Conservation (phyloP, 2,113 vertebrate genomes). For the Pipa parva region DNA sequence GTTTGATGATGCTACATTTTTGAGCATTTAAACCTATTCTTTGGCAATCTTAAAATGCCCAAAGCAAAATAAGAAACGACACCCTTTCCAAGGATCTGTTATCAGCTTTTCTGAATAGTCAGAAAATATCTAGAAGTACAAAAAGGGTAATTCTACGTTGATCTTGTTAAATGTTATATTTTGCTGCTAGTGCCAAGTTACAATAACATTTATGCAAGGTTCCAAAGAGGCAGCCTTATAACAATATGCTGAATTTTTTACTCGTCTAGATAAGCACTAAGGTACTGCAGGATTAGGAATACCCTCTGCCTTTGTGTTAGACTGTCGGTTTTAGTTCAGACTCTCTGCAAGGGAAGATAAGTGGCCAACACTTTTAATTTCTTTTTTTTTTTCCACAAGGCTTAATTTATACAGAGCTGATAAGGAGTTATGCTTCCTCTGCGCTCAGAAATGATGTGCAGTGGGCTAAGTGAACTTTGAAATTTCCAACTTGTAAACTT, state of each 20-base stretch:
- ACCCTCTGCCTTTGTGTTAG: conserved; percentile 25
- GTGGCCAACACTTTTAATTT: conserved; percentile 69
- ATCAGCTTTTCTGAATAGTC: too few species aligned
- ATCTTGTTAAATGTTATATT: conserved; percentile 11
- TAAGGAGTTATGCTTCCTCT: conserved; percentile 78
- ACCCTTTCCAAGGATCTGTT: not conserved
- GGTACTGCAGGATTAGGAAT: conserved; percentile 34
- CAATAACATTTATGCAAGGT: conserved; percentile 23
- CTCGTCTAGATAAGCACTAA: conserved; percentile 23
- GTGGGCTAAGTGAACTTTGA: conserved; percentile 79
- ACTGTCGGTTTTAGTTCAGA: conserved; percentile 18
- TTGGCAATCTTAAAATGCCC: too few species aligned
- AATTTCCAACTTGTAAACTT: conserved; percentile 2
- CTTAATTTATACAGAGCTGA: conserved; percentile 81
- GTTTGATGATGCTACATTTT: too few species aligned
- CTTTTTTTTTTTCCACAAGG: conserved; percentile 67
- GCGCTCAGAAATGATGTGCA: conserved; percentile 80
- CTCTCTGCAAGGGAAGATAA: conserved; percentile 48
- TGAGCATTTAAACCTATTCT: too few species aligned
- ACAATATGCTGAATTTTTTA: conserved; percentile 27
- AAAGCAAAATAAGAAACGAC: not conserved
- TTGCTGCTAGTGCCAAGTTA: conserved; percentile 9
- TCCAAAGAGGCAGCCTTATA: conserved; percentile 20
- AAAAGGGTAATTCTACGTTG: not conserved
- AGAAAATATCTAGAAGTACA: not conserved